Base-by-base conservation (phyloP, 1,140 invertebrate species). In the Drosophila santomea region DNA sequence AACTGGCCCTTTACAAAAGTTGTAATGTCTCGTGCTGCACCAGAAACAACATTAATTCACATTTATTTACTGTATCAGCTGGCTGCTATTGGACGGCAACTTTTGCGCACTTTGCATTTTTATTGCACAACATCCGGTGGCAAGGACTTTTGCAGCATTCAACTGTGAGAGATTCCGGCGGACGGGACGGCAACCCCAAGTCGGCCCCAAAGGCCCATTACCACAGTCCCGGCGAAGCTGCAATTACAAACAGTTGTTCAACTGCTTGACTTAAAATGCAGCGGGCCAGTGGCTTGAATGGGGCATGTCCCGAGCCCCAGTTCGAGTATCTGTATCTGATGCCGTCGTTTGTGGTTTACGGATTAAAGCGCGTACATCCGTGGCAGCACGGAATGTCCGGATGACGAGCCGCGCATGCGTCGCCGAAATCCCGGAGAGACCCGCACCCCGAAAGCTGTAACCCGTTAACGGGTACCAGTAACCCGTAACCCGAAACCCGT, bases 221-320 rank as follows among this genome's bases (percentile, higher is more conserved):
- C 74, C 74, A 68, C 74, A 77, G 45, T 32, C 55, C 59, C 57
- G 50, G 76, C 63, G 58, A 67, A 69, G 64, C 62, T 82, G 83
- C 83, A 86, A 86, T 86, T 86, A 88, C 84, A 86, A 88, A 84
- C 80, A 88, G 84, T 89, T 88, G 76, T 84, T 88, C 75, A 88
- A 84, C 84, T 89, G 83, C 83, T 80, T 89, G 83, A 88, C 83
- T 88, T 89, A 63, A 88, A 88, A 64, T 72, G 80, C 84, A 83
- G 38, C 59, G 38, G 58, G 51, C 28, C 59, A 51, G 38, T 63
- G 17, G 71, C 45, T 50, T 39, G 39, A 63, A 63, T 63, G 20
- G 50, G 14, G 35, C 39, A 45, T 39, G 23, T 41, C n/a, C 48
- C 48, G 28, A 15, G 7, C 28, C 4, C n/a, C 4, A 17, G 48